phyloP scores from a whole-genome alignment of 2,113 vertebrate genomes.

The Odocoileus hemionus region DNA sequence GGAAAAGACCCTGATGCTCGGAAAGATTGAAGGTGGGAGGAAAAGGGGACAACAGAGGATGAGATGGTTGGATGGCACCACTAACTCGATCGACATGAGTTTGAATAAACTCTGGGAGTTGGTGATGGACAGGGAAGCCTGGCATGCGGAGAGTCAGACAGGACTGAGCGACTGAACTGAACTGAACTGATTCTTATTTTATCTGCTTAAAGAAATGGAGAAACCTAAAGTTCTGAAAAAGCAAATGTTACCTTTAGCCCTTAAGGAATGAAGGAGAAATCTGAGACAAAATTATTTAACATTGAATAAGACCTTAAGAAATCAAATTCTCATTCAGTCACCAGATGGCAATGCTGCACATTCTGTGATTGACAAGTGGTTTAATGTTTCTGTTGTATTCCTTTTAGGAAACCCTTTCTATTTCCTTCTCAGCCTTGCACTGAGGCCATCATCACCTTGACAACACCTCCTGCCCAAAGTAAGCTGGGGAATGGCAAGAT shows the following conservation, averaged over 20 bases:
- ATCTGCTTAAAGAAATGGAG: not conserved
- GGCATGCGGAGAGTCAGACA: not conserved
- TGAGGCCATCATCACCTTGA: not conserved
- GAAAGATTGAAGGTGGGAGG: not conserved
- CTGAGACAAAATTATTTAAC: not conserved
- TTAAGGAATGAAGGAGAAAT: not conserved
- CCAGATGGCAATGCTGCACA: not conserved
- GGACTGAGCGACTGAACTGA: not conserved
- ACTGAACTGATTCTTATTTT: not conserved
- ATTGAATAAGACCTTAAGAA: not conserved
- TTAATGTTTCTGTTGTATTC: not conserved
- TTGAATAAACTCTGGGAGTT: not conserved
- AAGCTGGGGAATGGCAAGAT: not conserved
- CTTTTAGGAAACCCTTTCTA: not conserved
- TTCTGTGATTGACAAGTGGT: not conserved
- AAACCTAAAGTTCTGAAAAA: slow-evolving; percentile 31
- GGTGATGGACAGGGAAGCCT: not conserved
- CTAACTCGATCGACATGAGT: not conserved
- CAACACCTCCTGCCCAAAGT: not conserved
- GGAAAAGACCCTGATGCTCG: not conserved
- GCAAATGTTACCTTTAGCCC: not conserved
- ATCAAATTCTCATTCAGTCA: not conserved
- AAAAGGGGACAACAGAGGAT: not conserved
- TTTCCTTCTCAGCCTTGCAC: not conserved
- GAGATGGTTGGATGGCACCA: not conserved